Conservation (phyloP, 1,140 invertebrate genomes). For the Aphelenchoides avenae region DNA sequence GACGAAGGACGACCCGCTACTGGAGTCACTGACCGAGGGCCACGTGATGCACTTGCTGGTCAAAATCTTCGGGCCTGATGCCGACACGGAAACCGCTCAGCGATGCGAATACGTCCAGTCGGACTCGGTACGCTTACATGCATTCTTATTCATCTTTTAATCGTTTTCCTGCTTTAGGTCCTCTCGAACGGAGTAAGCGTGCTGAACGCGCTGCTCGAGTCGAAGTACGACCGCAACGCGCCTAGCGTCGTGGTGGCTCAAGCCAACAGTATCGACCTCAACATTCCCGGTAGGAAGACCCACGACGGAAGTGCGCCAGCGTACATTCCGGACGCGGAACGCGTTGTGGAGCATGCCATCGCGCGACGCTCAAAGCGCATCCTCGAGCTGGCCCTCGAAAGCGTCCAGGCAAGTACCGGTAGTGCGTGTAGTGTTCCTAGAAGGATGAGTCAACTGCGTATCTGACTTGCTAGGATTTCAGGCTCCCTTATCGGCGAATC, state of each 20-base stretch:
- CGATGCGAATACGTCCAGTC: constrained; percentile 5
- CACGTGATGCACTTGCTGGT: constrained; percentile 14
- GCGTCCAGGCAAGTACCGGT: neutral
- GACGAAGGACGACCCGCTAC: constrained; percentile 10
- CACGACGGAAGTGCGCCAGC: too few species aligned
- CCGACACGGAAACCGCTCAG: constrained; percentile 7
- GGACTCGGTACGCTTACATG: constrained; percentile 1
- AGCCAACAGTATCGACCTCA: constrained; percentile 12
- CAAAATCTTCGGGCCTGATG: constrained; percentile 31
- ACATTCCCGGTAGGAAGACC: neutral
- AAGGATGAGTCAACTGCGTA: neutral
- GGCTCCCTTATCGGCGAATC: constrained; percentile 2
- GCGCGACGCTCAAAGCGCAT: neutral
- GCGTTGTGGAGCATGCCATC: neutral
- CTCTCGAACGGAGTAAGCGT: constrained; percentile 19
- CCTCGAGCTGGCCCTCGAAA: neutral
- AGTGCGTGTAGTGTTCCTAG: neutral
- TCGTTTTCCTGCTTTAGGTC: constrained; percentile 18
- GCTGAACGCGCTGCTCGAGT: constrained; percentile 26
- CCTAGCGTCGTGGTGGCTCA: constrained; percentile 20
- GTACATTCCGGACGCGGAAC: neutral
- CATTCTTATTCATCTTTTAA: neutral
- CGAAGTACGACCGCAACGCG: constrained; percentile 26
- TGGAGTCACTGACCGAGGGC: constrained; percentile 32
- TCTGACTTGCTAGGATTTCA: neutral